These are phyloP conservation scores for Petrocephalus sullivani DNA, from an alignment of 2,797 vertebrate genomes.

Conservation along the genomic window DNA sequence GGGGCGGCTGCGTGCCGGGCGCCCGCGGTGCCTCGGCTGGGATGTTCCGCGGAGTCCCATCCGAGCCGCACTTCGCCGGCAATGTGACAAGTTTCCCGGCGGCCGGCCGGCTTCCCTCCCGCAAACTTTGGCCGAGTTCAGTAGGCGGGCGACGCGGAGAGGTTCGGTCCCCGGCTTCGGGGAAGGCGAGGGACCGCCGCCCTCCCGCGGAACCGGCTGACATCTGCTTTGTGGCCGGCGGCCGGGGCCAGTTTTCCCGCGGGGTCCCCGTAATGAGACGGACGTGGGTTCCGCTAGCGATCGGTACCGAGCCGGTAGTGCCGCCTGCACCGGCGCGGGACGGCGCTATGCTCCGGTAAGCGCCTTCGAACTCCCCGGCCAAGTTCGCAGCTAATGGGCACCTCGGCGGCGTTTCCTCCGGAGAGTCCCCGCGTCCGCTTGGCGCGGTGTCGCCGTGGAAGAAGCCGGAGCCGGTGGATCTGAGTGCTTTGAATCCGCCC, in stretches of 20 bases:
- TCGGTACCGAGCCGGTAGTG: neutral
- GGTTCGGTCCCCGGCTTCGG: neutral
- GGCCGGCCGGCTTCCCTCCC: neutral
- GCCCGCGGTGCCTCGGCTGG: neutral
- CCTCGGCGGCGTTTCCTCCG: neutral
- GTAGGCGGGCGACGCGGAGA: neutral
- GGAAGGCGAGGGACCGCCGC: neutral
- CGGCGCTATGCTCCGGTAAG: too few relatives aligned
- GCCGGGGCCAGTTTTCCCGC: neutral
- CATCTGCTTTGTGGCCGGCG: slow-evolving; percentile 13
- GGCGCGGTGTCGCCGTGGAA: neutral
- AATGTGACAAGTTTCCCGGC: slow-evolving; percentile 19
- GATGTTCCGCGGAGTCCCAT: neutral
- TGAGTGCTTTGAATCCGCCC: neutral
- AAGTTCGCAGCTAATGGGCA: neutral
- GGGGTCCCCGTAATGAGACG: neutral
- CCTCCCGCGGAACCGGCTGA: neutral
- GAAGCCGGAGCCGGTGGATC: neutral
- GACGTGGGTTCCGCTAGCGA: neutral
- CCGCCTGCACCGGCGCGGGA: neutral
- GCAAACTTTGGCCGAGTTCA: neutral
- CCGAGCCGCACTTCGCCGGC: neutral
- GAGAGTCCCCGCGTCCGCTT: neutral
- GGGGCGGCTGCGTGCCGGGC: too few relatives aligned
- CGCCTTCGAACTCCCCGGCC: neutral